Conservation (phyloP, 2,888 invertebrate species). For the Tuta absoluta region DNA sequence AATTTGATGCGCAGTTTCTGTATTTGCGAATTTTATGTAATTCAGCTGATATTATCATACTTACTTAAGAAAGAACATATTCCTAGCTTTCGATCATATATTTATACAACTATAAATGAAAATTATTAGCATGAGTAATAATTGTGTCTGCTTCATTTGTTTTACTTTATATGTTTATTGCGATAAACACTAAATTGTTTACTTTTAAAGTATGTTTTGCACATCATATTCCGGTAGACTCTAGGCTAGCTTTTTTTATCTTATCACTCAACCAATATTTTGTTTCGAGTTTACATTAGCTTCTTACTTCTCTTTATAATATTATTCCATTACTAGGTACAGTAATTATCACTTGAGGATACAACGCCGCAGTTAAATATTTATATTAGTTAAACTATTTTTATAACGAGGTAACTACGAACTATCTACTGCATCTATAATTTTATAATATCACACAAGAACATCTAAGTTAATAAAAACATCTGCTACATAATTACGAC, state of each 20-base stretch:
- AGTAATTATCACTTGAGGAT: constrained; percentile 4
- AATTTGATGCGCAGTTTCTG: constrained; percentile 42
- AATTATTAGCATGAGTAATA: constrained; percentile 25
- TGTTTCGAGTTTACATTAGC: constrained; percentile 12
- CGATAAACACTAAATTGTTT: constrained; percentile 11
- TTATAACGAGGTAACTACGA: no score
- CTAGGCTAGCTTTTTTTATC: not conserved
- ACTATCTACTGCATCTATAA: no score
- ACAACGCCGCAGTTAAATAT: not conserved
- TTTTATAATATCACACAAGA: not conserved
- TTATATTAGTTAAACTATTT: not conserved
- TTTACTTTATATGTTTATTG: constrained; percentile 20
- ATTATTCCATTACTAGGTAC: not conserved
- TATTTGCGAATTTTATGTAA: constrained; percentile 38
- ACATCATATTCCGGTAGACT: not conserved
- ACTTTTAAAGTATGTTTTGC: constrained; percentile 8
- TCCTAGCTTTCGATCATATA: constrained; percentile 30
- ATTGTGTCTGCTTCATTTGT: constrained; percentile 27
- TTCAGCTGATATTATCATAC: constrained; percentile 28
- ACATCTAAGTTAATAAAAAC: not conserved
- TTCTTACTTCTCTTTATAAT: not conserved
- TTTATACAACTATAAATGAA: constrained; percentile 28
- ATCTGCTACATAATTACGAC: constrained; percentile 1
- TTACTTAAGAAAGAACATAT: constrained; percentile 11
- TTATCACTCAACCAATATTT: constrained; percentile 12